Evolutionary conservation across 37 sponge, comb jelly and placozoan species (phyloP), one percentile per base, ranked within the genome.

Genomic region (Aphrocallistes beatrix): DNA sequence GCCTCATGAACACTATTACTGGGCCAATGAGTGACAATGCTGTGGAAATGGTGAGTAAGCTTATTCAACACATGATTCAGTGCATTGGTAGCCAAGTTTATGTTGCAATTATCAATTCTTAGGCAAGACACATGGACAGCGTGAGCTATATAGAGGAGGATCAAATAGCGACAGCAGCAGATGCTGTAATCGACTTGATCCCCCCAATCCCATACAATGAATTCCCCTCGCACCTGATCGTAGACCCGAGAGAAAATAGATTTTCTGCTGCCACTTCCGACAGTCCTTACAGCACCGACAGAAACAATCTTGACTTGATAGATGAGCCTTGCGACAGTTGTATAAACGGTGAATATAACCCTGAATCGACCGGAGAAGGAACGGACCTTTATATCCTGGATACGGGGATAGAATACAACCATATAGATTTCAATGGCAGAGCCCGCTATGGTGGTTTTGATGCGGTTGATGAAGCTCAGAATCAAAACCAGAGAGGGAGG

Each of bases 381-480:
- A 81, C 69, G 39, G 81, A 86, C 38, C 36, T 86, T 23, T 86
- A 60, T 36, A 21, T 86, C 1, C 47, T 86, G 28, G 86, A 86
- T 36, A 39, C 86, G 0, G 86, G 86, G 8, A 86, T 86, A 38
- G 38, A 45, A 16, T 86, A 81, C 47, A 28, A n/a, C 37, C 86
- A 86, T 51, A 37, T 1, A 10, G 86, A 69, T 38, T 86, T 86
- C 36, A 30, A 30, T 3, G 34, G 34, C 21, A 86, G 86, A 37
- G 86, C 86, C 25, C 1, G 37, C 17, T 86, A 39, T 38, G 86
- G 81, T 0, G 86, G 86, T 0, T 86, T 39, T 37, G 86, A 86
- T 39, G 50, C 69, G 37, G 37, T 81, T 25, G 75, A 60, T 60
- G 75, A 60, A 6, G 8, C 3, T 28, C 75, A 60, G 75, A 60